Percentiles rank a stretch among this genome's conserved stretches.
These are phyloP conservation scores for Glaucomys volans DNA, from an alignment of 2,113 vertebrate species.

Conservation along the genomic window DNA sequence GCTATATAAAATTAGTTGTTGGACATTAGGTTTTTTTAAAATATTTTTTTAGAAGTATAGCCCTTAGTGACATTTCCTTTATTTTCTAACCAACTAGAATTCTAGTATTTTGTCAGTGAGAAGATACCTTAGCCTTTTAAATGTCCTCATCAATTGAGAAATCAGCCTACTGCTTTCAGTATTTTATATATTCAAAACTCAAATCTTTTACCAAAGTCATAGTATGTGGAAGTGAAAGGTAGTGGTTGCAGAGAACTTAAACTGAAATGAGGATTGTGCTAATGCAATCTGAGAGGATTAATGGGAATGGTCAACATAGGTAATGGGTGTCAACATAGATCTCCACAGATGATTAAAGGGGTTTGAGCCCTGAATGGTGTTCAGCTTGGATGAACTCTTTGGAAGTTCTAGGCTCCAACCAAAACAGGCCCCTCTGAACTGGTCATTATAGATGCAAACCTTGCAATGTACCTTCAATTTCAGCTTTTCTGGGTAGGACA, in stretches of 20 bases:
- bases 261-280: not conserved
- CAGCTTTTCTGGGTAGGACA: not conserved
- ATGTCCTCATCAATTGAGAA: not conserved
- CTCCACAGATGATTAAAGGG: not conserved
- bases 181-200: not conserved
- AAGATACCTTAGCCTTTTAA: not conserved
- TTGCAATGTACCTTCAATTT: not conserved
- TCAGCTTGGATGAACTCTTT: not conserved
- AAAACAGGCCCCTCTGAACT: not conserved
- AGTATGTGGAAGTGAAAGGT: not conserved
- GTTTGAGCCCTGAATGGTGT: not conserved
- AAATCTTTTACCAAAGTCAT: not conserved
- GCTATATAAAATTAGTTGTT: not conserved
- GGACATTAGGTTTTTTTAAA: not conserved
- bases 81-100: not conserved
- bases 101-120: constrained; percentile 6
- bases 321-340: not conserved
- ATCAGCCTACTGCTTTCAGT: not conserved
- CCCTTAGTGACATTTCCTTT: not conserved
- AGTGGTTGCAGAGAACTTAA: constrained; percentile 12
- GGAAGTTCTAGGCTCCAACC: not conserved
- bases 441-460: too few species aligned
- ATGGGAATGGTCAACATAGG: not conserved
- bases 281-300: not conserved
- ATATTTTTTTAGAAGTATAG: constrained; percentile 3